phyloP scores from a whole-genome alignment of 92 coral and sea anemone species.

The Meandrina meandrites region DNA sequence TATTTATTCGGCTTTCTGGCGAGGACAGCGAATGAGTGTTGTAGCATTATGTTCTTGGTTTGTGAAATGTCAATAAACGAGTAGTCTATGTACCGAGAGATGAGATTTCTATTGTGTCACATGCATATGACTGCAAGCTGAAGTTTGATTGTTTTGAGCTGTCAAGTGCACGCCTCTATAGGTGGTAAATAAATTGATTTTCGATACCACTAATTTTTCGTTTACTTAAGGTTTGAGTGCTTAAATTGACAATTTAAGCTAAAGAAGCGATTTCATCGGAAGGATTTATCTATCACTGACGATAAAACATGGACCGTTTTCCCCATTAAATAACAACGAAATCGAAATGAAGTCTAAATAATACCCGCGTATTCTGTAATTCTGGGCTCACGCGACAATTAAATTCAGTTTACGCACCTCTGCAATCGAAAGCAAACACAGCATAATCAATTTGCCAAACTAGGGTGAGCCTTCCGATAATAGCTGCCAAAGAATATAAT shows the following conservation, averaged over 20 bases:
- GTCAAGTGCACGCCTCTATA: not conserved
- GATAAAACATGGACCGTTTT: not conserved
- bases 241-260: slow-evolving; percentile 2
- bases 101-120: slow-evolving; percentile 16
- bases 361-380: not conserved
- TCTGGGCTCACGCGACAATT: not conserved
- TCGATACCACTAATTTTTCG: not conserved
- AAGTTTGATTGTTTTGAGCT: not conserved
- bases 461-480: not conserved
- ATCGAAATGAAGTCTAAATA: not conserved
- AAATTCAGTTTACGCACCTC: not conserved
- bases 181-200: slow-evolving; percentile 16
- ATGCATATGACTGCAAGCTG: not conserved
- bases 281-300: not conserved
- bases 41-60: slow-evolving; percentile 9
- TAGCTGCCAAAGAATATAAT: not conserved
- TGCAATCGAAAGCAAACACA: not conserved
- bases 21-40: not conserved
- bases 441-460: not conserved
- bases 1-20: slow-evolving; percentile 9
- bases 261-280: not conserved
- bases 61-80: slow-evolving; percentile 17
- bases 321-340: not conserved
- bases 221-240: slow-evolving; percentile 19
- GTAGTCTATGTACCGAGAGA: not conserved